Evolutionary conservation across 2,888 invertebrate species (phyloP).

Genomic region (Latrodectus hesperus): DNA sequence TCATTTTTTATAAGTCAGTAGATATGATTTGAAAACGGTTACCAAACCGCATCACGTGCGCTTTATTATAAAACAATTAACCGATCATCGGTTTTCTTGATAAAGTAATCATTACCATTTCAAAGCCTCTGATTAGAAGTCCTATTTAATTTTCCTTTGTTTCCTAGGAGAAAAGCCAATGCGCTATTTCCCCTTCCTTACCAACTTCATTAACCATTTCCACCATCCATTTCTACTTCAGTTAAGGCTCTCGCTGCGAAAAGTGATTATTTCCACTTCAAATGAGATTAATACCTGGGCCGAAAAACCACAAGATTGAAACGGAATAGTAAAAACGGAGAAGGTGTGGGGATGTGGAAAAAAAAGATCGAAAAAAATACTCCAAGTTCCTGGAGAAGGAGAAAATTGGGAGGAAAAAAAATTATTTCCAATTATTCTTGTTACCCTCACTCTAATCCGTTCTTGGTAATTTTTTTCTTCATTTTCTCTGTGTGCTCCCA

Average conservation of each 20-base stretch:
- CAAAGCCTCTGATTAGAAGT: conserved; percentile 37
- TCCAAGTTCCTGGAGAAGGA: conserved; percentile 13
- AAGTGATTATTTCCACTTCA: conserved; percentile 59
- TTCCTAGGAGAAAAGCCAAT: not conserved
- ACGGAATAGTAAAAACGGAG: not conserved
- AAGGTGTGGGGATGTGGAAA: too few species aligned
- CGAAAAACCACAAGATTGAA: conserved; percentile 57
- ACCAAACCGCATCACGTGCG: not conserved
- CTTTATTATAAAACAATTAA: conserved; percentile 28
- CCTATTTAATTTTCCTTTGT: conserved; percentile 9
- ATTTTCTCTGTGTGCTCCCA: conserved; percentile 48
- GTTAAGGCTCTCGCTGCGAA: conserved; percentile 28
- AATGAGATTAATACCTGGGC: conserved; percentile 51
- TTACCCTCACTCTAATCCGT: conserved; percentile 65
- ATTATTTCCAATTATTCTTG: conserved; percentile 66
- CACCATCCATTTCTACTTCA: not conserved
- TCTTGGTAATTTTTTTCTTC: conserved; percentile 41
- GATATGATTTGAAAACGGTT: not conserved
- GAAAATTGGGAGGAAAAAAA: conserved; percentile 47
- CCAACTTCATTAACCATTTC: conserved; percentile 38
- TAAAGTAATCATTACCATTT: conserved; percentile 42
- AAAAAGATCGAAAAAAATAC: conserved; percentile 13
- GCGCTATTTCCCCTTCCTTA: not conserved
- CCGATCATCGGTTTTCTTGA: not conserved
- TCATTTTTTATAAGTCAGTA: too few species aligned